phyloP scores from a whole-genome alignment of 2,113 vertebrate species.

The Phodopus roborovskii region DNA sequence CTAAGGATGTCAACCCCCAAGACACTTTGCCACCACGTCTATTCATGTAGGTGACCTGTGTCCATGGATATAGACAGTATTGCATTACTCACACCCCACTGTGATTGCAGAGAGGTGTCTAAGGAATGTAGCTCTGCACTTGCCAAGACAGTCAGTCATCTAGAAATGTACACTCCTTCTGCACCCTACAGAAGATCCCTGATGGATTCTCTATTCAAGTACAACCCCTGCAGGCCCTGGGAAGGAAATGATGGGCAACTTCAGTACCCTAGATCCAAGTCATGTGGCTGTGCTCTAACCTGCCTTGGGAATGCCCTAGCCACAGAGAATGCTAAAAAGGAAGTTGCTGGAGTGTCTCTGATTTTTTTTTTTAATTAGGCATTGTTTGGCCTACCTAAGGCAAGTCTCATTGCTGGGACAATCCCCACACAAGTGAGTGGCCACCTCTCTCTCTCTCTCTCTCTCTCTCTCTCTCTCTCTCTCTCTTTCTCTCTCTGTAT shows the following conservation, averaged over 20 bases:
- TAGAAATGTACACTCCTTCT: background rate
- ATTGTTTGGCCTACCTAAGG: background rate
- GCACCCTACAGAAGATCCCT: background rate
- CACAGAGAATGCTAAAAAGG: background rate
- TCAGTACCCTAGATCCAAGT: background rate
- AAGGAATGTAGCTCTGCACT: background rate
- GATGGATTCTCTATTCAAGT: background rate
- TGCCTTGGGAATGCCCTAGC: background rate
- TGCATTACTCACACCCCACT: too few relatives aligned
- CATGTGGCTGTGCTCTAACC: background rate
- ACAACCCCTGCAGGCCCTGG: background rate
- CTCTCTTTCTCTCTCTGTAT: too few relatives aligned
- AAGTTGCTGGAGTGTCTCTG: background rate
- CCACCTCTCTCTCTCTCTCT: background rate
- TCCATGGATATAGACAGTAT: fast-evolving
- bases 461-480: too few relatives aligned
- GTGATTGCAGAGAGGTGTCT: background rate
- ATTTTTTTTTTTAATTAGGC: background rate
- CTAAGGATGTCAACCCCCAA: background rate
- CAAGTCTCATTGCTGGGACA: background rate
- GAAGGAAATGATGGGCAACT: background rate
- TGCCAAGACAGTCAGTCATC: background rate
- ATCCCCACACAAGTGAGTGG: background rate
- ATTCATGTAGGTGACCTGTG: background rate
- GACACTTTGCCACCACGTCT: fast-evolving